Percentiles rank a stretch among this genome's conserved stretches.
Conservation (phyloP, 2,888 invertebrate genomes). For the Tuberolachnus salignus region DNA sequence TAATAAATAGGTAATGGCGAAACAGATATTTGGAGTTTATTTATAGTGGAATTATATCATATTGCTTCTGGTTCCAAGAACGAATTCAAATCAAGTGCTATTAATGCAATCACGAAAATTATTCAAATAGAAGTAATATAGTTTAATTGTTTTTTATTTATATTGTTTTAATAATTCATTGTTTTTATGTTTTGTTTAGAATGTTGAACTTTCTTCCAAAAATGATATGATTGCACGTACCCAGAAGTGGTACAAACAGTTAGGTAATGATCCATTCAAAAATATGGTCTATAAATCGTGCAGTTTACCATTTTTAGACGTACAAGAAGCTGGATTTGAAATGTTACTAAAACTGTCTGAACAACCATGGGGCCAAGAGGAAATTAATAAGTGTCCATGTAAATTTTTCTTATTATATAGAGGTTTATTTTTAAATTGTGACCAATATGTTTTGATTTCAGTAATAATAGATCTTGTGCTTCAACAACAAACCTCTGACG, state of each 20-base stretch:
- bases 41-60: constrained; percentile 37
- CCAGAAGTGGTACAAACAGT: constrained; percentile 69
- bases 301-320: constrained; percentile 81
- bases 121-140: constrained; percentile 59
- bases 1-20: constrained; percentile 19
- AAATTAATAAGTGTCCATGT: constrained; percentile 75
- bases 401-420: constrained; percentile 58
- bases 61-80: constrained; percentile 66
- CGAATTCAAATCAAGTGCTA: constrained; percentile 72
- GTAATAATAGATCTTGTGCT: constrained; percentile 28
- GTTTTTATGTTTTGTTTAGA: constrained; percentile 59
- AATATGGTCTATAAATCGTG: constrained; percentile 68
- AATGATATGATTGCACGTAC: constrained; percentile 65
- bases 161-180: constrained; percentile 12
- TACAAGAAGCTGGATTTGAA: constrained; percentile 72
- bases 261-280: constrained; percentile 68
- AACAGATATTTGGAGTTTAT: constrained; percentile 44
- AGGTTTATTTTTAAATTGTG: background rate
- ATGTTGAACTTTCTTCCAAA: constrained; percentile 62
- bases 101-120: constrained; percentile 68
- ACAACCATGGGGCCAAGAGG: constrained; percentile 80
- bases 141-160: constrained; percentile 18
- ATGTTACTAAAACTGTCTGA: constrained; percentile 72
- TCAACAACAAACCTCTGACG: background rate
- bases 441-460: constrained; percentile 9